Percentiles rank a stretch among this genome's conserved stretches.
These are phyloP conservation scores for Phrynocephalus guinanensis DNA, from an alignment of 2,797 vertebrate species.

Conservation along the genomic window DNA sequence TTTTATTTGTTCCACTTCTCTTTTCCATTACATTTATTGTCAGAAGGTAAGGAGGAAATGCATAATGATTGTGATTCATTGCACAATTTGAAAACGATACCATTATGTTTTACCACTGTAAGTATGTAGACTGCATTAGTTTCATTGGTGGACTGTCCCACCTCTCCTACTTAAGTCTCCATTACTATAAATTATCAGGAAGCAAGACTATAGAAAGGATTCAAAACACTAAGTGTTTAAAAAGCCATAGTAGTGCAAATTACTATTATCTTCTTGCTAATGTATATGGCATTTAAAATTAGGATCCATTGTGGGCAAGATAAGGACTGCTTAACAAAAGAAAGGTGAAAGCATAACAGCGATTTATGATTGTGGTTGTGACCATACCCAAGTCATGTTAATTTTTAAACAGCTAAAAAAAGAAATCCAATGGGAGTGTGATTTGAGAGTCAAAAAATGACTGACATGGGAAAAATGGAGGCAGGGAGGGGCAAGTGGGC, in stretches of 20 bases:
- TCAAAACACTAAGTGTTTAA: not conserved
- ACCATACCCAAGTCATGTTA: not conserved
- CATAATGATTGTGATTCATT: constrained; percentile 8
- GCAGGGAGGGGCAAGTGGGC: no score
- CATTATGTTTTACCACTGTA: constrained; percentile 4
- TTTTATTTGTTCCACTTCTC: not conserved
- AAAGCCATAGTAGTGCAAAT: constrained; percentile 7
- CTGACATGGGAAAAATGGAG: no score
- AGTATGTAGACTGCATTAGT: constrained; percentile 19
- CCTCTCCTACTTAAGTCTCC: not conserved
- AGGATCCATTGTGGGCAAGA: not conserved
- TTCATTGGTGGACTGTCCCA: not conserved
- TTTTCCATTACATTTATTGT: constrained; percentile 19
- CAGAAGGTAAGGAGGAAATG: not conserved
- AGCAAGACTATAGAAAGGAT: not conserved
- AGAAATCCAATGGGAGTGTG: constrained; percentile 6
- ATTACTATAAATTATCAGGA: not conserved
- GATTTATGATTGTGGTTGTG: not conserved
- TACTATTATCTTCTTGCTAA: constrained; percentile 12
- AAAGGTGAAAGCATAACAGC: not conserved
- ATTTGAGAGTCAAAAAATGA: not conserved
- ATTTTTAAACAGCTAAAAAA: not conserved
- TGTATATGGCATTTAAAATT: constrained; percentile 12
- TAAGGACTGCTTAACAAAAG: not conserved
- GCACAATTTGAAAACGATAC: not conserved